Conservation (phyloP, 2,113 vertebrate species). For the Morone chrysops region DNA sequence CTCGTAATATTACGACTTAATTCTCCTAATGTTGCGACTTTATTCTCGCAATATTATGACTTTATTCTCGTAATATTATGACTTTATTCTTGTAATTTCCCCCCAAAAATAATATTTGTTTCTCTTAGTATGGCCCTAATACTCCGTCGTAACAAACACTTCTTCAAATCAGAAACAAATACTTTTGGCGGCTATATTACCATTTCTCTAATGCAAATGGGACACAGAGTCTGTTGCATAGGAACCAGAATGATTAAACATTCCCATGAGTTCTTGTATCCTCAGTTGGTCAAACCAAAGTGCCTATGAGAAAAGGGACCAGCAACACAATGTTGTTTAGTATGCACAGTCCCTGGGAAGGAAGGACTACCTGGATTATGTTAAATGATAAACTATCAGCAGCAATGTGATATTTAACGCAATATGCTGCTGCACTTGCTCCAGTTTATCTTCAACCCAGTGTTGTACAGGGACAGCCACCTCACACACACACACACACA, state of each 20-base stretch:
- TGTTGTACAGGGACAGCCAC: no score
- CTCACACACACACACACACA: neutral
- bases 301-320: neutral
- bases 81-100: no score
- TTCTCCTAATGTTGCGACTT: no score
- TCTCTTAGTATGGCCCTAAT: no score
- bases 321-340: neutral
- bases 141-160: no score
- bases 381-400: neutral
- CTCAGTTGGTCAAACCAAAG: neutral
- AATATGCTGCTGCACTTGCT: neutral
- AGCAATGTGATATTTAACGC: neutral
- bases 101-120: no score
- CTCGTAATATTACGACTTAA: no score
- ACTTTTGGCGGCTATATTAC: neutral
- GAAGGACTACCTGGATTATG: neutral
- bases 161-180: neutral
- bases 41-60: no score
- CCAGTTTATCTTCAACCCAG: neutral
- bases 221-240: neutral
- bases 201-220: neutral
- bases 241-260: constrained; percentile 1
- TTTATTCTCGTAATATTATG: no score
- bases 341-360: neutral
- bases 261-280: constrained; percentile 15